Evolutionary conservation across 2,888 invertebrate species (phyloP), one percentile per base, ranked within the genome.

Genomic region (Meteorus colon): DNA sequence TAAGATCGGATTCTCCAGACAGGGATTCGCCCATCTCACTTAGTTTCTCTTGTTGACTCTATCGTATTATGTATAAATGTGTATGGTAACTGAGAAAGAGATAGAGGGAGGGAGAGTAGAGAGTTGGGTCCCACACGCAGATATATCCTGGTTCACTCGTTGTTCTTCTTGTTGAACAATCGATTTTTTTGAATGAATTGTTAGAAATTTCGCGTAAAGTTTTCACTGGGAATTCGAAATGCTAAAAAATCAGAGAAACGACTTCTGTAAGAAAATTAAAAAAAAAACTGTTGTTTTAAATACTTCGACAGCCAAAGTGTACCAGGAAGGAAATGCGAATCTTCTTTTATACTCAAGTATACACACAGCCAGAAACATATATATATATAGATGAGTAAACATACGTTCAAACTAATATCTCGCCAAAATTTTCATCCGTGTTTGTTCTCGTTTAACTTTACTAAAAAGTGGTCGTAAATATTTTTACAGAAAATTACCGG

Each of bases 1-100:
- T 78, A 71, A 78, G 78, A 81, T 81, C 78, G 77, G 75, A 79
- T 81, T 79, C 74, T 78, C 77, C 73, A 19, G 60, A 74, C 41
- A 71, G 8, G 55, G 19, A 55, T 55, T 55, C 72, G 66, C 78
- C 73, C 48, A 65, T 48, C 60, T 66, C 71, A 69, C 65, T 66
- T 73, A 45, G 34, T 45, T 70, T 55, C 51, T 69, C 51, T 70
- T 16, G 45, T 65, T 51, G 60, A 76, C 24, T 48, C 41, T 45
- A 19, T 41, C 67, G 31, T 55, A 48, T 41, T 41, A 12, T 41
- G 41, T 48, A 63, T 31, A 27, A 65, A 55, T 19, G 10, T 62
- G 29, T 60, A 62, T 29, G 10, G 27, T 3, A 24, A 55, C 41
- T 41, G 8, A 10, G 41, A 10, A 12, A 12, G 41, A 2, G 59